phyloP scores from a whole-genome alignment of 1,140 invertebrate species.

The Diprion similis region DNA sequence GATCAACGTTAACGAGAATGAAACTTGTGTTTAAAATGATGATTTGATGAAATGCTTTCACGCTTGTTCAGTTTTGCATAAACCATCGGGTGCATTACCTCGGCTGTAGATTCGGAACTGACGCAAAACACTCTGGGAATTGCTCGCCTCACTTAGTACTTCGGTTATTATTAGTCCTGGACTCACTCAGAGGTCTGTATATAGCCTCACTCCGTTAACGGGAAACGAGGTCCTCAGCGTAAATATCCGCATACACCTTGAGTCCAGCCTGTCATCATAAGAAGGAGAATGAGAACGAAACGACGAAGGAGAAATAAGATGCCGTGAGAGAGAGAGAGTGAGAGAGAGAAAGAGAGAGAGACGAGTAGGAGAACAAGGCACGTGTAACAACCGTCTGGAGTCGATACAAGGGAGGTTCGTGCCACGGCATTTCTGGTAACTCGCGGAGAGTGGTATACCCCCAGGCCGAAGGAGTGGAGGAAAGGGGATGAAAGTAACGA shows the following conservation, averaged over 20 bases:
- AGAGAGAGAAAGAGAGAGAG: conserved; percentile 1
- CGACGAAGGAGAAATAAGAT: not conserved
- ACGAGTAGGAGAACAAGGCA: conserved; percentile 19
- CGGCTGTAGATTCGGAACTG: not conserved
- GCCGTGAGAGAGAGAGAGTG: not conserved
- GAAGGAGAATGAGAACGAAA: not conserved
- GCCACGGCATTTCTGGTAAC: not conserved
- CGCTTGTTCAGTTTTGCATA: too few relatives aligned
- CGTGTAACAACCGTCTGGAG: conserved; percentile 4
- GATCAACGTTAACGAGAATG: too few relatives aligned
- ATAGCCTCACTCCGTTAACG: not conserved
- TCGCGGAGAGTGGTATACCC: not conserved
- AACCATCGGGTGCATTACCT: too few relatives aligned
- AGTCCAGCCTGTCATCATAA: not conserved
- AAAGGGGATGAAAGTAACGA: conserved; percentile 6
- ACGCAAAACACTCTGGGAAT: not conserved
- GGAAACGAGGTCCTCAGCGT: not conserved
- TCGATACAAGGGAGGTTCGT: not conserved
- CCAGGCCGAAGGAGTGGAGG: not conserved
- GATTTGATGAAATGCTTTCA: too few relatives aligned
- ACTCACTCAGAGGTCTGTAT: not conserved
- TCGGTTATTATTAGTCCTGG: not conserved
- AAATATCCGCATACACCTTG: not conserved
- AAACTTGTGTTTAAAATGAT: too few relatives aligned
- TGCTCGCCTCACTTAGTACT: not conserved